Conservation (phyloP, 2,888 invertebrate genomes). For the Eumerus sabulonum region DNA sequence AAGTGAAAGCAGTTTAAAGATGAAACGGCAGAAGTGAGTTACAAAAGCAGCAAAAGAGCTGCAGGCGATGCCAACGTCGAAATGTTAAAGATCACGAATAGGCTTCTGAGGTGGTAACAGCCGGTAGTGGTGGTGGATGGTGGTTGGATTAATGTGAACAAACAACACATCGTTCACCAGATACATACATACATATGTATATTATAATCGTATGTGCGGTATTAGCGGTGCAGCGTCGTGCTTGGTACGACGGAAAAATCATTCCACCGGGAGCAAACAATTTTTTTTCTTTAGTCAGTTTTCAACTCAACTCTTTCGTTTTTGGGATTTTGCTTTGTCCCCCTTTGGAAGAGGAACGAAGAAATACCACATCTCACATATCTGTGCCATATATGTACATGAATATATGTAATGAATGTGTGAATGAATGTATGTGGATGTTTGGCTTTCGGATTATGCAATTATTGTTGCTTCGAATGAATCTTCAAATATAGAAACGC, state of each 20-base stretch:
- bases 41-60: slow-evolving; percentile 22
- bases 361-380: too few species aligned
- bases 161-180: slow-evolving; percentile 32
- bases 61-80: slow-evolving; percentile 34
- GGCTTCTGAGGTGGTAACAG: slow-evolving; percentile 31
- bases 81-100: slow-evolving; percentile 64
- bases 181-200: background rate
- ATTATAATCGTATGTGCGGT: background rate
- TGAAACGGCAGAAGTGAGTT: slow-evolving; percentile 4
- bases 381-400: too few species aligned
- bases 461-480: slow-evolving; percentile 38
- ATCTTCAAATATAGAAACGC: slow-evolving; percentile 56
- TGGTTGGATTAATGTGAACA: slow-evolving; percentile 24
- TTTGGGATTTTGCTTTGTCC: slow-evolving; percentile 21
- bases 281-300: slow-evolving; percentile 34
- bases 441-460: slow-evolving; percentile 58
- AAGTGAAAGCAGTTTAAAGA: slow-evolving; percentile 58
- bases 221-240: slow-evolving; percentile 40
- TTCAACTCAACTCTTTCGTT: slow-evolving; percentile 61
- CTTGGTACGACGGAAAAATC: slow-evolving; percentile 49
- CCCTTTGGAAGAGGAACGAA: too few species aligned
- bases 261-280: background rate
- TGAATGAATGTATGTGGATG: slow-evolving; percentile 4
- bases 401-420: too few species aligned
- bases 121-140: background rate